Base-by-base conservation (phyloP, 2,113 vertebrate species). In the Cettia cetti region DNA sequence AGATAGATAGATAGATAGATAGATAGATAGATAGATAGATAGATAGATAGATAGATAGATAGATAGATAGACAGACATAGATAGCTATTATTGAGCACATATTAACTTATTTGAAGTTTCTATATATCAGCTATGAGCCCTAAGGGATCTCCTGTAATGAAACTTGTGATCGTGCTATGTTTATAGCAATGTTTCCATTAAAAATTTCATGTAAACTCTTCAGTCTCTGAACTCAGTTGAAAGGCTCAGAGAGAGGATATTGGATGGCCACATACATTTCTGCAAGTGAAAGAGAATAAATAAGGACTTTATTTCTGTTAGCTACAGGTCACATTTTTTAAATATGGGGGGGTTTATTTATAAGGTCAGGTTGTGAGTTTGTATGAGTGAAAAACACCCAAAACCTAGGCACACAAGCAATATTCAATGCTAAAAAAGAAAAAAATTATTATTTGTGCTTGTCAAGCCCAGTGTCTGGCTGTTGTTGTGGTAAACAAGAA, bases 131-230 rank as follows among this genome's bases (percentile, higher is more conserved):
- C 20, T 68, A 39, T 52, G 37, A 69, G 44, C 13, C 39, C 61
- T 35, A 56, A 82, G 49, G 15, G 9, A 59, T 80, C 3, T 83
- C 22, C n/a, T 61, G 22, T 49, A 86, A 57, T 30, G n/a, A 81
- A 89, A 61, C 20, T 72, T 56, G 17, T 1, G 16, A 56, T 27
- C 0, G 0, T 64, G 18, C 13, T 35, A 15, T 24, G 28, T 71
- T 75, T 88, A 47, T 47, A 82, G 17, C 21, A 85, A 64, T 37
- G n/a, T 70, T 84, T 74, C 68, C 3, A 44, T 49, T 64, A 79
- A 18, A 85, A 71, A 79, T 78, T 42, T 85, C 12, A 49, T 31
- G 50, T 77, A 44, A 75, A 82, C 5, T 68, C 24, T 84, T 56
- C 31, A 50, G 18, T 76, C 13, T 68, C 49, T 77, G n/a, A 61